Percentiles rank a stretch among this genome's conserved stretches.
Evolutionary conservation across 2,888 invertebrate species (phyloP).

Genomic region (Drosophila mimetica): DNA sequence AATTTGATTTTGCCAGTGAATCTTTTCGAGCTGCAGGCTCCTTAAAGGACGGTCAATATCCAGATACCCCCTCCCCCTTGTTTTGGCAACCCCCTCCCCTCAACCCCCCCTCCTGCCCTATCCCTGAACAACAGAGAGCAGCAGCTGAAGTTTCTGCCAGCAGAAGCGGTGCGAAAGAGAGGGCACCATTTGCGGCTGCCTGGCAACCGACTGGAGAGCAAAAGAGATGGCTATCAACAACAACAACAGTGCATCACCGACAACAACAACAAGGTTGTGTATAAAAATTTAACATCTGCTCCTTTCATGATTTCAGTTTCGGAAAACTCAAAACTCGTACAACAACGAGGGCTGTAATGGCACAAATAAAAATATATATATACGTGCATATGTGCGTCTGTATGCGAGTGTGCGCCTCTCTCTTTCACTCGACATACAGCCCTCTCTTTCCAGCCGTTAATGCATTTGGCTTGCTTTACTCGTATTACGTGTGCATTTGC

Average conservation of each 20-base stretch:
- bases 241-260: conserved; percentile 49
- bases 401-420: conserved; percentile 24
- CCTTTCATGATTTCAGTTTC: conserved; percentile 84
- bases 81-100: conserved; percentile 1
- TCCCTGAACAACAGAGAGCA: conserved; percentile 53
- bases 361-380: conserved; percentile 62
- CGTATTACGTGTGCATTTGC: conserved; percentile 80
- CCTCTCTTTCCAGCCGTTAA: conserved; percentile 51
- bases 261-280: conserved; percentile 59
- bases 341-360: conserved; percentile 72
- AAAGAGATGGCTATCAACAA: conserved; percentile 26
- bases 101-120: background rate
- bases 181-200: conserved; percentile 32
- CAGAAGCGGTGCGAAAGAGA: conserved; percentile 32
- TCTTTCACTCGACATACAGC: conserved; percentile 11
- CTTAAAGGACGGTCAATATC: conserved; percentile 46
- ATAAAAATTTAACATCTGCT: conserved; percentile 84
- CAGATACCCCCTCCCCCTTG: conserved; percentile 15
- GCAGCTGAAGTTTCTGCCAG: conserved; percentile 71
- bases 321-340: conserved; percentile 83
- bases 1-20: conserved; percentile 8
- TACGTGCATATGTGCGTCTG: conserved; percentile 31
- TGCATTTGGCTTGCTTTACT: conserved; percentile 78
- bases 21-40: conserved; percentile 15
- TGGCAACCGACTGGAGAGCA: conserved; percentile 43